Conservation (phyloP, 2,797 vertebrate species). For the Bovichtus diacanthus region DNA sequence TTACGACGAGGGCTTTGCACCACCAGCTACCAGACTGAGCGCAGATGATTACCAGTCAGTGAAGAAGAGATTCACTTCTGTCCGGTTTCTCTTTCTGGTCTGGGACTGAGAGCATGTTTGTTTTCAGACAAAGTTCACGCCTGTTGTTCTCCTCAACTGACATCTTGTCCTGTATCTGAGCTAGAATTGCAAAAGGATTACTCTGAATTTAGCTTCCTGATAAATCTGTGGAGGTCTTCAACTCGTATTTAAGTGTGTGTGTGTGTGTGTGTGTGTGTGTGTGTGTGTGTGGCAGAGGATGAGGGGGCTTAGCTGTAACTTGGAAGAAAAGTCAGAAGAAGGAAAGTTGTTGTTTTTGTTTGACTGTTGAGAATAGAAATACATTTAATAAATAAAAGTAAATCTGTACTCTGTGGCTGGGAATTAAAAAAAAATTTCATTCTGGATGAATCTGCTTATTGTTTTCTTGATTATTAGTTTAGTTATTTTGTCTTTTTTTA, state of each 20-base stretch:
- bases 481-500: no score
- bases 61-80: conserved; percentile 52
- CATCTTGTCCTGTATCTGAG: neutral
- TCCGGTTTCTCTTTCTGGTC: conserved; percentile 50
- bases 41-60: conserved; percentile 57
- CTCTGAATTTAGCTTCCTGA: neutral
- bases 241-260: conserved; percentile 1
- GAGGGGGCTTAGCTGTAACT: neutral
- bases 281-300: conserved; percentile 16
- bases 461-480: neutral
- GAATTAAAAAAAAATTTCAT: neutral
- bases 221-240: neutral
- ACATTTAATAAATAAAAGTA: neutral
- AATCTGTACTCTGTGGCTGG: neutral
- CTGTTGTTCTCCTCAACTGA: neutral
- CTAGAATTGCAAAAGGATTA: neutral
- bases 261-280: neutral
- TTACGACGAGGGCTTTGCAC: conserved; percentile 65
- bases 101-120: neutral
- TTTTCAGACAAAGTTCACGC: neutral
- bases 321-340: neutral
- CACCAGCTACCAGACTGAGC: conserved; percentile 59
- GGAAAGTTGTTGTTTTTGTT: neutral
- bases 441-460: neutral
- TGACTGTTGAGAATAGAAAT: neutral